A percentile compares a stretch with the other conserved stretches of the same genome.
These are phyloP conservation scores for cattle (Bos taurus) DNA, from an alignment of 2,113 vertebrate genomes.

Conservation along the genomic window ARS-UCD2.0 NC_037332.1:62640501-62641000, in stretches of 20 bases:
- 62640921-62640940: background rate
- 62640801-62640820: background rate
- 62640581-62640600: background rate
- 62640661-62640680: background rate
- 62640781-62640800: background rate
- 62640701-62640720: background rate
- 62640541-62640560: background rate
- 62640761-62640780: background rate
- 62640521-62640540: background rate
- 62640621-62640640: background rate
- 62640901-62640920: background rate
- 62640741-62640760: background rate
- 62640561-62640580: background rate
- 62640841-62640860: background rate
- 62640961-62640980: background rate
- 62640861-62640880: background rate
- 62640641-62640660: background rate
- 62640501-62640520: background rate
- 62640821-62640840: background rate
- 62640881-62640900: background rate
- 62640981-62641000: background rate
- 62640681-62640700: background rate
- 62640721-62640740: background rate
- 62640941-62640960: background rate
- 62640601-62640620: background rate